Conservation (phyloP, 2,888 invertebrate species). For the Drosophila basisetae region DNA sequence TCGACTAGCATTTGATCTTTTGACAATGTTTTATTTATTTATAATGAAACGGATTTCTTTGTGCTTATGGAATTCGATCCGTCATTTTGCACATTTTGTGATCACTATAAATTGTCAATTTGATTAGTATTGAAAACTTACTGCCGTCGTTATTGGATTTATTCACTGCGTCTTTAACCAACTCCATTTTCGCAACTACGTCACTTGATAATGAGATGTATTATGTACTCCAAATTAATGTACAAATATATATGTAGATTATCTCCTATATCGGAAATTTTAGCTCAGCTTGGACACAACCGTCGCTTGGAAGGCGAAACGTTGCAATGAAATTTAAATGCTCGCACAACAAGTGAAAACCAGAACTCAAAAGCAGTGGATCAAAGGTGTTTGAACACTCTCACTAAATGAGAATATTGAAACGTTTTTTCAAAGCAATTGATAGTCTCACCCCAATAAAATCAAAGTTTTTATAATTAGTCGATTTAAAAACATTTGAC, state of each 20-base stretch:
- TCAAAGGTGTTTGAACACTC: constrained; percentile 62
- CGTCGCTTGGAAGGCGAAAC: constrained; percentile 63
- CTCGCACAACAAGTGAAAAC: constrained; percentile 38
- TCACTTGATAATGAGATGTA: constrained; percentile 14
- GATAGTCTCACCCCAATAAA: constrained; percentile 23
- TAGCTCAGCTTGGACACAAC: constrained; percentile 58
- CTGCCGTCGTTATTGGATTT: constrained; percentile 53
- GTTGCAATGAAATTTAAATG: constrained; percentile 56
- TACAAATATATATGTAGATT: constrained; percentile 17
- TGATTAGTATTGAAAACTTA: constrained; percentile 53
- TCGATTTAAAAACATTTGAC: constrained; percentile 9
- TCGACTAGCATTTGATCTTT: background rate
- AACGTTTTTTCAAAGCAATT: constrained; percentile 21
- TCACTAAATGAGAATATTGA: constrained; percentile 22
- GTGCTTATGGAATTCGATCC: background rate
- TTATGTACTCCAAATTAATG: constrained; percentile 7
- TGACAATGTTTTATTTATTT: background rate
- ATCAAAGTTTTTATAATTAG: constrained; percentile 7
- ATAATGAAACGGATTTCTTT: background rate
- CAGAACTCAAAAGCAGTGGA: constrained; percentile 43
- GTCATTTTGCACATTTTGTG: background rate
- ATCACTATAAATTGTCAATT: background rate
- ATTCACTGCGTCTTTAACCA: constrained; percentile 41
- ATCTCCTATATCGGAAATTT: constrained; percentile 18
- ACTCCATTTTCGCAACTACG: constrained; percentile 55